phyloP scores from a whole-genome alignment of 2,888 invertebrate species.

The Dione vanillae region DNA sequence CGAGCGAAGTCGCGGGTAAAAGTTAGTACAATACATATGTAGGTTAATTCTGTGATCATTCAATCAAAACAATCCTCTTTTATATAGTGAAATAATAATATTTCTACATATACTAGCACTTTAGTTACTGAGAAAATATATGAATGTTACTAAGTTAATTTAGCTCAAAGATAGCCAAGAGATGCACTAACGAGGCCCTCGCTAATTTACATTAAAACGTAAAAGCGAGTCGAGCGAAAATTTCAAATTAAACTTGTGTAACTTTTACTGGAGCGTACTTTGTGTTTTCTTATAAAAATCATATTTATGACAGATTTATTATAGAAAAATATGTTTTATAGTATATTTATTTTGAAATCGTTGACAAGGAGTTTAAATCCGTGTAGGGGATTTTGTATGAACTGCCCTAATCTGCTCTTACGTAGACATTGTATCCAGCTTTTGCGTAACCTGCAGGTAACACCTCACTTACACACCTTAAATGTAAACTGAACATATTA shows the following conservation, averaged over 20 bases:
- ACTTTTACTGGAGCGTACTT: neutral
- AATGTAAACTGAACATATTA: no score
- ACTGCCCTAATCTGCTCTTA: no score
- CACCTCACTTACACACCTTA: no score
- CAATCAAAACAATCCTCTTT: neutral
- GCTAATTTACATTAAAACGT: constrained; percentile 11
- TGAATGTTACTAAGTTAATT: constrained; percentile 4
- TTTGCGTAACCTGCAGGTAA: no score
- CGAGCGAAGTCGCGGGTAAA: no score
- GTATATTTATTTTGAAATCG: no score
- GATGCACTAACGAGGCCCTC: constrained; percentile 6
- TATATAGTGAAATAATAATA: neutral
- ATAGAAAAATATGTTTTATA: no score
- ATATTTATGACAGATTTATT: neutral
- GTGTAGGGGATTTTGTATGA: no score
- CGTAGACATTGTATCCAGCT: no score
- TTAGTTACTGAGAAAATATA: constrained; percentile 9
- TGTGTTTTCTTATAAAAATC: constrained; percentile 4
- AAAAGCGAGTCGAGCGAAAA: neutral
- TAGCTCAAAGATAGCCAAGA: neutral
- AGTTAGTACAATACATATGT: no score
- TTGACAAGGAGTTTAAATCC: no score
- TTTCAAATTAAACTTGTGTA: constrained; percentile 1
- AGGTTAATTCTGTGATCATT: no score
- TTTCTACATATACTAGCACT: neutral